A percentile compares a stretch with the other conserved stretches of the same genome.
These are phyloP conservation scores for Galemys pyrenaicus DNA, from an alignment of 2,113 vertebrate genomes.

Conservation along the genomic window DNA sequence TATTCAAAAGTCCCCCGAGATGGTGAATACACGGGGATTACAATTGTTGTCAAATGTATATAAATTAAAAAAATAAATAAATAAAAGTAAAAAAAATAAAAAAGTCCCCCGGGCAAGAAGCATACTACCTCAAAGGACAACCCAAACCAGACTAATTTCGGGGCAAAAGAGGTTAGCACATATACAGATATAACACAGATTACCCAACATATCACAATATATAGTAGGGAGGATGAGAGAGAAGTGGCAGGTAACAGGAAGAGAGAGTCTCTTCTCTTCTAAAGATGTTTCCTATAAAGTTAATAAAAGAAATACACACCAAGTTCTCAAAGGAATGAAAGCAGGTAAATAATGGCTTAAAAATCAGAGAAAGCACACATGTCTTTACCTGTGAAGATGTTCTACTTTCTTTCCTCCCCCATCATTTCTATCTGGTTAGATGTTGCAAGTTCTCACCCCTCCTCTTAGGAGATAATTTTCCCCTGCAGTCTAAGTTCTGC, in stretches of 20 bases:
- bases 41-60: too few relatives aligned
- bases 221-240: neutral
- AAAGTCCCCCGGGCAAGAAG: neutral
- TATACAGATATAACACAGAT: neutral
- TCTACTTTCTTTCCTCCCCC: neutral
- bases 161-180: neutral
- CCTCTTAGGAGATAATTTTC: constrained; percentile 70
- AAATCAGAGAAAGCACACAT: neutral
- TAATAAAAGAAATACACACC: neutral
- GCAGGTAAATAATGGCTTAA: neutral
- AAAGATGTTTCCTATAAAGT: neutral
- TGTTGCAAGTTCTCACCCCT: neutral
- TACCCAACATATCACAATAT: neutral
- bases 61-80: too few relatives aligned
- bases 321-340: neutral
- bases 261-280: neutral
- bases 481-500: constrained; percentile 81
- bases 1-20: neutral
- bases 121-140: too few relatives aligned
- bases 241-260: neutral
- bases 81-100: too few relatives aligned
- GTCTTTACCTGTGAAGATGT: neutral
- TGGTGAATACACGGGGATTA: too few relatives aligned
- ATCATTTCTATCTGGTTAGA: neutral
- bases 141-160: neutral